Base-by-base conservation (phyloP, 2,888 invertebrate species). In the Caenorhabditis plicata region DNA sequence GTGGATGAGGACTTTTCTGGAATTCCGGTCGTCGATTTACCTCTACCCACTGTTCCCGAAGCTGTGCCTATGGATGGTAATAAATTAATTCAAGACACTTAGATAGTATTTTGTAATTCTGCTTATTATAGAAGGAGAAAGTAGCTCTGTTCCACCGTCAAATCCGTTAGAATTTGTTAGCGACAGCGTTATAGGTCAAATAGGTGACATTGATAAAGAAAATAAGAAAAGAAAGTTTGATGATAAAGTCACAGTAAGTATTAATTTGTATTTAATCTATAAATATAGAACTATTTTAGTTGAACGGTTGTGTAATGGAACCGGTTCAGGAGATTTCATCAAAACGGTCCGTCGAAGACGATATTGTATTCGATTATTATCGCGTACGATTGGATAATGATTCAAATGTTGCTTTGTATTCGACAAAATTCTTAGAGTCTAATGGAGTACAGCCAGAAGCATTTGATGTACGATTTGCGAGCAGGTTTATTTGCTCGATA, bases 291-390 rank as follows among this genome's bases (percentile, higher is more conserved):
- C 35, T 29, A 29, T 49, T 60, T 26, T 51, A 62, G 57, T 41
- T 68, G 7, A 68, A 71, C 43, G 71, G 71, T 11, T 50, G 42
- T 3, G 42, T 60, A 4, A 41, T 66, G 35, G 43, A 56, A 5
- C 31, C 45, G 2, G 32, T 44, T 7, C 15, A n/a, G 7, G 15
- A n/a, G 36, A 36, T 8, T 11, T 31, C 29, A 17, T n/a, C n/a
- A n/a, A 22, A 9, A 4, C 40, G 27, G 7, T 20, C 26, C 5
- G 39, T 20, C 19, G 48, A 54, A 8, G 69, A 70, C 9, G 73
- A 71, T 17, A 52, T 73, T 38, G 75, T 77, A 9, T 77, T 68
- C 60, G 77, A 77, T 50, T 77, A 74, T 52, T 77, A 77, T 49
- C 62, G 65, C 15, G 52, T 69, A 17, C 56, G 48, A 26, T 49